Percentiles rank a stretch among this genome's conserved stretches.
Evolutionary conservation across 2,113 vertebrate species (phyloP).

Genomic region (Crotalus helleri): DNA sequence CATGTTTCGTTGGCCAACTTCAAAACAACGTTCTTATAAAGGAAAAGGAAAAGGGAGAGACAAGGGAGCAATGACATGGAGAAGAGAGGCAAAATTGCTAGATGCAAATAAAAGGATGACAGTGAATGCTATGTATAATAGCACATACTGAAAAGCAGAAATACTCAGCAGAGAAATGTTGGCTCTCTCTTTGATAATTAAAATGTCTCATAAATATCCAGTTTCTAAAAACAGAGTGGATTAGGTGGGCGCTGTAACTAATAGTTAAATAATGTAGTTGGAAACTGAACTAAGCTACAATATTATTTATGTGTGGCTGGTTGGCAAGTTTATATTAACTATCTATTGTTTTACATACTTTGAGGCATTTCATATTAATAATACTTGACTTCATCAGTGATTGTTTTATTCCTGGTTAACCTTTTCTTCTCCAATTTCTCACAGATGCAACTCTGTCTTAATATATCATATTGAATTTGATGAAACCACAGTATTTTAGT

Average conservation of each 20-base stretch:
- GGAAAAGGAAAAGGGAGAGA: constrained; percentile 19
- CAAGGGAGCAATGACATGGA: not conserved
- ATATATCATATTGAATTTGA: constrained; percentile 7
- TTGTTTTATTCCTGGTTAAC: not conserved
- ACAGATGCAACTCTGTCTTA: not conserved
- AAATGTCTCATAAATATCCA: not conserved
- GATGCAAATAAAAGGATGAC: not conserved
- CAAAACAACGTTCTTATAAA: constrained; percentile 67
- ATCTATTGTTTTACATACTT: not conserved
- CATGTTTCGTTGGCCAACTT: constrained; percentile 78
- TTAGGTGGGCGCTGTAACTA: not conserved
- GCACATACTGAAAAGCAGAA: not conserved
- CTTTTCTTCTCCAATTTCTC: not conserved
- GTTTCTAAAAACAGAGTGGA: not conserved
- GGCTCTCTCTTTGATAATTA: not conserved
- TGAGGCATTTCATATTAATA: constrained; percentile 22
- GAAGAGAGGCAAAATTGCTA: not conserved
- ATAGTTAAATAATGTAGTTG: not conserved
- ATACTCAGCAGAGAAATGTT: not conserved
- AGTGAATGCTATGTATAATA: not conserved
- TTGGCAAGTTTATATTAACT: constrained; percentile 28
- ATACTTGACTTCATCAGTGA: constrained; percentile 28
- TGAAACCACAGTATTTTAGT: not conserved
- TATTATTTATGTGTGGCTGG: not conserved
- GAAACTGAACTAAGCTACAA: not conserved